These are phyloP conservation scores for Xenopus petersii DNA, from an alignment of 2,797 vertebrate genomes.

Conservation along the genomic window DNA sequence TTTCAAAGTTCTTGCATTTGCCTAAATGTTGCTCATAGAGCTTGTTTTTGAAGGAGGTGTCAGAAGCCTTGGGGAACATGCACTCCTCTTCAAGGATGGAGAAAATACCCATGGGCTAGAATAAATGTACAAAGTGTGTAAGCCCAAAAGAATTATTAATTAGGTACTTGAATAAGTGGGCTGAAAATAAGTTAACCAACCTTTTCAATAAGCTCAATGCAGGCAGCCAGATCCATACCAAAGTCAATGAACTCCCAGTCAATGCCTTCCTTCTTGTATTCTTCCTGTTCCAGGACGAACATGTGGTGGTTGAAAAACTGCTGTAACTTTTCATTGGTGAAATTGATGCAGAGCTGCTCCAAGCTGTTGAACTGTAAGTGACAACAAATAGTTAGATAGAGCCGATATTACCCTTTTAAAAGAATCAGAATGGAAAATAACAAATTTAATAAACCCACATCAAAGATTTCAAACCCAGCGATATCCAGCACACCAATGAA, in stretches of 20 bases:
- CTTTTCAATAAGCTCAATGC: conserved; percentile 77
- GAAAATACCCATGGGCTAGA: conserved; percentile 70
- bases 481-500: conserved; percentile 91
- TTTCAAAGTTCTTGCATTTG: conserved; percentile 78
- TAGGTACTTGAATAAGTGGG: too few species aligned
- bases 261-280: conserved; percentile 84
- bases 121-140: conserved; percentile 48
- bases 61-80: conserved; percentile 78
- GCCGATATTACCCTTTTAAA: too few species aligned
- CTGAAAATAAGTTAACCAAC: too few species aligned
- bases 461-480: conserved; percentile 91
- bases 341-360: conserved; percentile 80
- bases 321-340: conserved; percentile 80
- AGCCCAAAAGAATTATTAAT: neutral
- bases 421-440: neutral
- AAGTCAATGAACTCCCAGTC: conserved; percentile 84
- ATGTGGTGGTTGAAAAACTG: conserved; percentile 80
- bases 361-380: conserved; percentile 62
- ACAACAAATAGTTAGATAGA: too few species aligned
- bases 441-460: conserved; percentile 65
- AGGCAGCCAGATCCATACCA: conserved; percentile 81
- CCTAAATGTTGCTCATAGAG: conserved; percentile 80
- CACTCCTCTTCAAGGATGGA: conserved; percentile 78
- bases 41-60: conserved; percentile 81
- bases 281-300: conserved; percentile 83